These are phyloP conservation scores for Apogon hyalosoma DNA, from an alignment of 2,797 vertebrate genomes.

Conservation along the genomic window DNA sequence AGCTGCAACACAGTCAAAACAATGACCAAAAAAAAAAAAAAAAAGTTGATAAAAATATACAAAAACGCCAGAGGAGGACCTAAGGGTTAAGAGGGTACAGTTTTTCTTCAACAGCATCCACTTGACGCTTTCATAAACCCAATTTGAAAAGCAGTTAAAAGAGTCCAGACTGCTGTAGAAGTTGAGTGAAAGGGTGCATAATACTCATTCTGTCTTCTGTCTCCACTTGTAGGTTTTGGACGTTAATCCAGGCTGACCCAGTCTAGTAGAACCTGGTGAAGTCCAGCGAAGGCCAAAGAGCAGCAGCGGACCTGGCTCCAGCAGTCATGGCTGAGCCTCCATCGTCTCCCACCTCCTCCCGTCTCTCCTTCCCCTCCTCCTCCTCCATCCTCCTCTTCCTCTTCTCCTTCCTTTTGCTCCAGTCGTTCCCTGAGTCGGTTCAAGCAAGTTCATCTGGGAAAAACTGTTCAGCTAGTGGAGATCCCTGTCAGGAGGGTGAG, in stretches of 20 bases:
- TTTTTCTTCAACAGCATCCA: no score
- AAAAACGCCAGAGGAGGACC: no score
- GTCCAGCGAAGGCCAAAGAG: slow-evolving; percentile 31
- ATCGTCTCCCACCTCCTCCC: slow-evolving; percentile 26
- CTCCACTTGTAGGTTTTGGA: slow-evolving; percentile 48
- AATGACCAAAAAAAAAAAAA: no score
- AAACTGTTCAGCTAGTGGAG: slow-evolving; percentile 78
- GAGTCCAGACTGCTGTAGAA: not conserved
- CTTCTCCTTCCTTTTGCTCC: slow-evolving; percentile 50
- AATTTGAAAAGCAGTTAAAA: slow-evolving; percentile 2
- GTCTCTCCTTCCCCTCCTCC: slow-evolving; percentile 20
- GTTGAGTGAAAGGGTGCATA: slow-evolving; percentile 2
- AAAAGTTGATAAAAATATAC: no score
- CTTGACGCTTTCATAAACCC: not conserved
- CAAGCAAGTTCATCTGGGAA: slow-evolving; percentile 18
- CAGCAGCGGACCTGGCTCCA: slow-evolving; percentile 51
- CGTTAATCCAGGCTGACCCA: not conserved
- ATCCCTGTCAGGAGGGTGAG: slow-evolving; percentile 82
- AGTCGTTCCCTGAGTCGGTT: slow-evolving; percentile 53
- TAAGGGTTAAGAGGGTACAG: no score
- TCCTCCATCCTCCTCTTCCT: slow-evolving; percentile 44
- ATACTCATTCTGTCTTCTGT: not conserved
- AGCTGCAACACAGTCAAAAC: no score
- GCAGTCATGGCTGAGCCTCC: slow-evolving; percentile 51
- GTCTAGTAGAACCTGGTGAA: slow-evolving; percentile 39